Evolutionary conservation across 2,113 vertebrate genomes (phyloP).

Genomic region (Odobenus rosmarus): DNA sequence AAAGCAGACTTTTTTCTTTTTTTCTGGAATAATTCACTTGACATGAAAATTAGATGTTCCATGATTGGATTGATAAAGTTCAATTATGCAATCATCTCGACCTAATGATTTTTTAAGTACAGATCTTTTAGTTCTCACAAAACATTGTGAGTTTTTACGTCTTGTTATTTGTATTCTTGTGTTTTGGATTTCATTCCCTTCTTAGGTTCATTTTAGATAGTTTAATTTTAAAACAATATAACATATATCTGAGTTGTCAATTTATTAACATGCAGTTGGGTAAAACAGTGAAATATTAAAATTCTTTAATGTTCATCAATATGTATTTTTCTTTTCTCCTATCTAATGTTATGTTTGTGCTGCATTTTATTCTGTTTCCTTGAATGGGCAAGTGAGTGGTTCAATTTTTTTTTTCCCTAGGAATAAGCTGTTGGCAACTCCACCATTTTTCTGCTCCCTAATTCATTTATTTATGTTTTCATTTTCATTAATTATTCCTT

Average conservation of each 20-base stretch:
- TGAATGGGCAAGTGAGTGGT: not conserved
- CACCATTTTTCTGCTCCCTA: not conserved
- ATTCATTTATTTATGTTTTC: slow-evolving; percentile 1
- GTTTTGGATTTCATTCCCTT: not conserved
- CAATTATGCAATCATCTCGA: not conserved
- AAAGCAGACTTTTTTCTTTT: not conserved
- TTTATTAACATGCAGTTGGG: not conserved
- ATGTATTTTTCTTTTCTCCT: not conserved
- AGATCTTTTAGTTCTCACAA: not conserved
- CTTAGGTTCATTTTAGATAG: not conserved
- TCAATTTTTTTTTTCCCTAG: not conserved
- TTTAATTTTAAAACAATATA: not conserved
- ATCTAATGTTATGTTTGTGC: not conserved
- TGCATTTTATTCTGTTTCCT: not conserved
- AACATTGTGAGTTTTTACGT: not conserved
- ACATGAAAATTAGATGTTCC: not conserved
- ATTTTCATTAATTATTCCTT: not conserved
- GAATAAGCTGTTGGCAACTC: not conserved
- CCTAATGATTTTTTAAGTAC: not conserved
- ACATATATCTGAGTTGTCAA: not conserved
- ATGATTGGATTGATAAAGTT: not conserved
- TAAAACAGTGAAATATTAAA: not conserved
- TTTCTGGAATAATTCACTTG: not conserved
- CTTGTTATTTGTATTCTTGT: not conserved
- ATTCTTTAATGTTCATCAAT: not conserved